Evolutionary conservation across 2,113 vertebrate species (phyloP).

Genomic region (Cygnus atratus): DNA sequence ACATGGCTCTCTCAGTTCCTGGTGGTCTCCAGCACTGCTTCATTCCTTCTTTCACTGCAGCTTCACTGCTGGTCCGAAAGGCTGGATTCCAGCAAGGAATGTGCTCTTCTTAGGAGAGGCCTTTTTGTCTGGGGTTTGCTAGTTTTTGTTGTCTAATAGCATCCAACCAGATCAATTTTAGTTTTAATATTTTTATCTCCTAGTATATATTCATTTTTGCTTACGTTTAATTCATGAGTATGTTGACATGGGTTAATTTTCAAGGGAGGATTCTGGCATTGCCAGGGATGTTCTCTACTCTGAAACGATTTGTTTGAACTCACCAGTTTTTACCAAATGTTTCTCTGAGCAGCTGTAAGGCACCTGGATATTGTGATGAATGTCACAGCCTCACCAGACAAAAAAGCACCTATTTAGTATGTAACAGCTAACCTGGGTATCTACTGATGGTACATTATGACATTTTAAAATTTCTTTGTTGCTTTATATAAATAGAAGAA

Average conservation of each 20-base stretch:
- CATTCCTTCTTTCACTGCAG: neutral
- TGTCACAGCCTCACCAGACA: neutral
- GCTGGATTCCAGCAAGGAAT: neutral
- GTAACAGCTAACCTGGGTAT: neutral
- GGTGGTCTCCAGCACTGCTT: neutral
- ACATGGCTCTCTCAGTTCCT: neutral
- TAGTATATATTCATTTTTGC: neutral
- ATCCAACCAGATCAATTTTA: neutral
- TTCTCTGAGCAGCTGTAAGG: constrained; percentile 16
- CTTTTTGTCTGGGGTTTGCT: neutral
- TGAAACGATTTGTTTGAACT: neutral
- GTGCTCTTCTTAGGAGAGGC: neutral
- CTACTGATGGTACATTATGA: neutral
- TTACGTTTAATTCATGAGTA: neutral
- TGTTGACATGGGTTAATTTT: neutral
- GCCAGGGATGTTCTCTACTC: neutral
- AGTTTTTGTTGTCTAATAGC: neutral
- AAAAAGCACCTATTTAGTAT: neutral
- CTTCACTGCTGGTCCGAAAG: neutral
- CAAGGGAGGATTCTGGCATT: neutral
- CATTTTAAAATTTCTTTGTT: neutral
- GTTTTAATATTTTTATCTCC: neutral
- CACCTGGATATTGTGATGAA: neutral
- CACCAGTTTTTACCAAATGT: neutral
- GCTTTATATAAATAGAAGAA: neutral